phyloP scores from a whole-genome alignment of 2,888 invertebrate species.

The Heliconius aoede region DNA sequence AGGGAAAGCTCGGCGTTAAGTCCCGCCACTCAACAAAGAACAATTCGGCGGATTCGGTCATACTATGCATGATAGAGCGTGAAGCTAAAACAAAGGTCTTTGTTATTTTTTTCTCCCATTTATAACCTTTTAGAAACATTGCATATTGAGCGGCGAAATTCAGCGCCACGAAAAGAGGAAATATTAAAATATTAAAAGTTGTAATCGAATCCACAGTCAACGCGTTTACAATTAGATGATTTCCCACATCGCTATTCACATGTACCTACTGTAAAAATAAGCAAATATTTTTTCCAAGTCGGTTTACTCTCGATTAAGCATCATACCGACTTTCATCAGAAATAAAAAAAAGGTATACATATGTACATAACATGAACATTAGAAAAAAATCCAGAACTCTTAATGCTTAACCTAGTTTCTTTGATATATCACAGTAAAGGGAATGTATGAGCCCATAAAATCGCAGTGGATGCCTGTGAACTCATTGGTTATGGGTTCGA shows the following conservation, averaged over 20 bases:
- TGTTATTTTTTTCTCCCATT: too few species aligned
- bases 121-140: neutral
- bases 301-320: slow-evolving; percentile 1
- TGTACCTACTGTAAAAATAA: neutral
- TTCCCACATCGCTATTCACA: neutral
- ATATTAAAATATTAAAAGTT: neutral
- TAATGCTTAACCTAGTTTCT: slow-evolving; percentile 3
- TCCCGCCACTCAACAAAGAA: neutral
- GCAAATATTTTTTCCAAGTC: slow-evolving; percentile 2
- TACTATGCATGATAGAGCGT: neutral
- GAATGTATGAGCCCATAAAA: neutral
- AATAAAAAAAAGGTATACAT: neutral
- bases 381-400: slow-evolving; percentile 4
- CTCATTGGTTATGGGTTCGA: neutral
- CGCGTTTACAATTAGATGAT: neutral
- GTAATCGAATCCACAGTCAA: neutral
- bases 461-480: neutral
- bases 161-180: neutral
- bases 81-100: neutral
- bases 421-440: neutral
- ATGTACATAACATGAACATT: neutral
- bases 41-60: too few species aligned
- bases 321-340: slow-evolving; percentile 1
- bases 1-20: neutral
- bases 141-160: neutral